These are phyloP conservation scores for Leucophenga varia DNA, from an alignment of 1,140 invertebrate genomes.

Conservation along the genomic window DNA sequence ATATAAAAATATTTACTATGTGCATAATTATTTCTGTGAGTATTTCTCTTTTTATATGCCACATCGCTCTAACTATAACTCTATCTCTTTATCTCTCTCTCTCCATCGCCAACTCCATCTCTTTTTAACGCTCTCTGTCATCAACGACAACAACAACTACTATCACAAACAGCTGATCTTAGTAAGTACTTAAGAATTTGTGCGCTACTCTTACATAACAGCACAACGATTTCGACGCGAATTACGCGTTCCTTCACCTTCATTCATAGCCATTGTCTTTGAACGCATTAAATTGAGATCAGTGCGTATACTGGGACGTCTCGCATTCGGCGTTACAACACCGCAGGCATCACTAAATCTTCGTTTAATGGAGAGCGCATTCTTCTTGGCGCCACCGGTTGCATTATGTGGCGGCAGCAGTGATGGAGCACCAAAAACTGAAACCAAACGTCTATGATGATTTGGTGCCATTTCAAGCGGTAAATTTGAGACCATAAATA, in stretches of 20 bases:
- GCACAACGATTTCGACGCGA: constrained; percentile 44
- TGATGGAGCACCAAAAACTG: constrained; percentile 70
- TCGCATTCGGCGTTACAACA: constrained; percentile 79
- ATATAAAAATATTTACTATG: no score
- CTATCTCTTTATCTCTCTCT: constrained; percentile 8
- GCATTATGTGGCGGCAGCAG: constrained; percentile 68
- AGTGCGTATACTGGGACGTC: constrained; percentile 79
- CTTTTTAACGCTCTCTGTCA: no score
- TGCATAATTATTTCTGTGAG: no score
- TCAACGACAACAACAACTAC: no score
- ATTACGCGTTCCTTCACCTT: constrained; percentile 59
- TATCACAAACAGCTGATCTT: constrained; percentile 31
- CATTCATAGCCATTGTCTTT: constrained; percentile 71
- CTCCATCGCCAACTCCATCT: no score
- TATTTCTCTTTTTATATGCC: no score
- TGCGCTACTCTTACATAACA: constrained; percentile 32
- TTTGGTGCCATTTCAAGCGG: constrained; percentile 87
- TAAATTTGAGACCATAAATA: constrained; percentile 77
- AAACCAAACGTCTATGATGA: constrained; percentile 73
- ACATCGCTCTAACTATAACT: no score
- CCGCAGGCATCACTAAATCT: constrained; percentile 81
- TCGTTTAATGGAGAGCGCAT: constrained; percentile 75
- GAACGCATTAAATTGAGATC: constrained; percentile 83
- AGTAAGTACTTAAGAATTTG: not conserved
- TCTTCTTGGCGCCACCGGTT: constrained; percentile 69